Conservation (phyloP, 2,888 invertebrate genomes). For the Limenitis camilla region DNA sequence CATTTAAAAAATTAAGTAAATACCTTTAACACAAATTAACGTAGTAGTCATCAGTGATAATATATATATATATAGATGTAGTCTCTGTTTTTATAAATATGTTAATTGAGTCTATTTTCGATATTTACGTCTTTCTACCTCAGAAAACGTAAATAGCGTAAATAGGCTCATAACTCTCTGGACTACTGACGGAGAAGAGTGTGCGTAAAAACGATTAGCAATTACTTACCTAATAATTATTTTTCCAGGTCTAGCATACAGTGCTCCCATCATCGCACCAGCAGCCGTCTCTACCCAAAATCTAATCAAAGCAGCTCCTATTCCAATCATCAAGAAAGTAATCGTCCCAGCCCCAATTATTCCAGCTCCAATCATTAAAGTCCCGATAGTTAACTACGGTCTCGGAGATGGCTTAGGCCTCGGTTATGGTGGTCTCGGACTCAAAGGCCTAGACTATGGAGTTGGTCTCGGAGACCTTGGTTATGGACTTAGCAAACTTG, state of each 20-base stretch:
- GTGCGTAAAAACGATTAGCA: too few species aligned
- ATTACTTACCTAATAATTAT: too few species aligned
- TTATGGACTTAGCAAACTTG: conserved; percentile 1
- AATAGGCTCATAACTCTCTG: too few species aligned
- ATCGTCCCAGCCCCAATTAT: conserved; percentile 37
- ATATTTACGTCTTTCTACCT: too few species aligned
- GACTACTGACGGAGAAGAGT: too few species aligned
- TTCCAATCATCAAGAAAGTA: conserved; percentile 46
- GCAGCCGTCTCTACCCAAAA: conserved; percentile 54
- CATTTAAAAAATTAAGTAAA: too few species aligned
- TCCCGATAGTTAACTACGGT: conserved; percentile 25
- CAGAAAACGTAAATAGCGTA: too few species aligned
- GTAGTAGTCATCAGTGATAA: too few species aligned
- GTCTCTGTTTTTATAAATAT: too few species aligned
- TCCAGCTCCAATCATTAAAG: conserved; percentile 38
- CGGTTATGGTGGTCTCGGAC: conserved; percentile 26
- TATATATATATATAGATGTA: too few species aligned
- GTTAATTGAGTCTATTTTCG: too few species aligned
- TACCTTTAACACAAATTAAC: too few species aligned
- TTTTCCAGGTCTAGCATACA: conserved; percentile 25
- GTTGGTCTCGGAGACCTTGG: not conserved
- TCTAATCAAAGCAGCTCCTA: conserved; percentile 51
- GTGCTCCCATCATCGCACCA: conserved; percentile 38
- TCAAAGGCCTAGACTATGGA: conserved; percentile 21
- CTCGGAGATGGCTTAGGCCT: conserved; percentile 26